Evolutionary conservation across 2,888 invertebrate genomes (phyloP).

Genomic region (Aphodius granarius): DNA sequence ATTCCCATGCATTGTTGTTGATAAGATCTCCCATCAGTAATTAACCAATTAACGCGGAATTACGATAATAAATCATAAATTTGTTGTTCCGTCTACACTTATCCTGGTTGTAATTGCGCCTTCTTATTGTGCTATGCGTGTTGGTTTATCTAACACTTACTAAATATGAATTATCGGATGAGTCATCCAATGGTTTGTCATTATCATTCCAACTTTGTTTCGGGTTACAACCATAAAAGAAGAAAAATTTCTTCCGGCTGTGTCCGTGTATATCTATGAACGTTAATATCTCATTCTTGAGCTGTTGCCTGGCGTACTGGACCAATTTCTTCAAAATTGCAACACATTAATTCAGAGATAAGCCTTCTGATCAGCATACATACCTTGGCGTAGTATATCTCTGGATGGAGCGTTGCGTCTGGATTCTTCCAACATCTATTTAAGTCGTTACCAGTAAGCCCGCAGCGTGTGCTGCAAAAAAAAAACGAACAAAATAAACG

Average conservation of each 20-base stretch:
- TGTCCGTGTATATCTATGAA: constrained; percentile 83
- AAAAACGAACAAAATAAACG: constrained; percentile 32
- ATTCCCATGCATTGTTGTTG: not conserved
- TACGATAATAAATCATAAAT: too few species aligned
- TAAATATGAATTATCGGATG: constrained; percentile 30
- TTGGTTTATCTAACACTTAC: constrained; percentile 26
- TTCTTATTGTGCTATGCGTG: not conserved
- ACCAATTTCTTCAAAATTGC: constrained; percentile 34
- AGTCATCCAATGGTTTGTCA: constrained; percentile 49
- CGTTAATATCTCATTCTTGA: constrained; percentile 34
- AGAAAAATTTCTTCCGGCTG: constrained; percentile 82
- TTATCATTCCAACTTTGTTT: constrained; percentile 69
- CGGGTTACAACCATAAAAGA: constrained; percentile 80
- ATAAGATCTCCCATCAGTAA: not conserved
- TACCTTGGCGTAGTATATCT: constrained; percentile 81
- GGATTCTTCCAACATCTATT: constrained; percentile 85
- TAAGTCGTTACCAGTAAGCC: constrained; percentile 81
- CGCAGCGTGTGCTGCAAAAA: constrained; percentile 76
- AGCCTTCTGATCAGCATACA: constrained; percentile 23
- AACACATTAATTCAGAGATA: constrained; percentile 2
- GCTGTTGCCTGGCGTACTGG: constrained; percentile 33
- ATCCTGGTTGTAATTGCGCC: not conserved
- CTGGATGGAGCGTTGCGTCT: constrained; percentile 73
- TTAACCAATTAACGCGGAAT: not conserved
- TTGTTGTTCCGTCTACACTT: not conserved